Evolutionary conservation across 2,888 invertebrate genomes (phyloP).

Genomic region (Eristalis pertinax): DNA sequence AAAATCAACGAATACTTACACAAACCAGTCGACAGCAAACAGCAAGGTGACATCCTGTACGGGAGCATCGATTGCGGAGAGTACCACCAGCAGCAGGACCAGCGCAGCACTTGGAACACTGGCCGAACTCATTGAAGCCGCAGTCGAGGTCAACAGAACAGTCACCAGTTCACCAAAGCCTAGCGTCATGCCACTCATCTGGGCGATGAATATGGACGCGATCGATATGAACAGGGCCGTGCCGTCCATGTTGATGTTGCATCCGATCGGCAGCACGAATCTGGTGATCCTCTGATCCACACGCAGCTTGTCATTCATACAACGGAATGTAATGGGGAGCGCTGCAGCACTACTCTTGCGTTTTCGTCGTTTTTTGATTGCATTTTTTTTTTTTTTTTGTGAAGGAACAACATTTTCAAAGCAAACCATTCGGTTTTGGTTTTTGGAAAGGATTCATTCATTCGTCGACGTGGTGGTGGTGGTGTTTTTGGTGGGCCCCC

Average conservation of each 20-base stretch:
- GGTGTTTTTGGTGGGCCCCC: slow-evolving; percentile 21
- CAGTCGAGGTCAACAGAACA: slow-evolving; percentile 91
- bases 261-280: slow-evolving; percentile 94
- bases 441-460: background rate
- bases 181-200: slow-evolving; percentile 92
- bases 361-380: background rate
- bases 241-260: slow-evolving; percentile 96
- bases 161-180: slow-evolving; percentile 93
- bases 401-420: slow-evolving; percentile 12
- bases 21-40: slow-evolving; percentile 94
- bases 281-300: slow-evolving; percentile 91
- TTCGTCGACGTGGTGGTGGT: background rate
- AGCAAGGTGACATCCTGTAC: slow-evolving; percentile 90
- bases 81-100: slow-evolving; percentile 89
- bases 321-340: slow-evolving; percentile 92
- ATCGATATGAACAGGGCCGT: slow-evolving; percentile 94
- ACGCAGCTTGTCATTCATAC: slow-evolving; percentile 91
- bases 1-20: slow-evolving; percentile 85
- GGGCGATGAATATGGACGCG: slow-evolving; percentile 91
- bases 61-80: slow-evolving; percentile 92
- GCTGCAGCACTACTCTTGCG: slow-evolving; percentile 88
- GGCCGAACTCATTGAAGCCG: slow-evolving; percentile 93
- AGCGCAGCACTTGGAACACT: slow-evolving; percentile 93
- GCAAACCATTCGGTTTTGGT: background rate
- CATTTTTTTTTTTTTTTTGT: background rate